Evolutionary conservation across 2,797 vertebrate genomes (phyloP), one percentile per base, ranked within the genome.

Genomic region (Takifugu rubripes): DNA sequence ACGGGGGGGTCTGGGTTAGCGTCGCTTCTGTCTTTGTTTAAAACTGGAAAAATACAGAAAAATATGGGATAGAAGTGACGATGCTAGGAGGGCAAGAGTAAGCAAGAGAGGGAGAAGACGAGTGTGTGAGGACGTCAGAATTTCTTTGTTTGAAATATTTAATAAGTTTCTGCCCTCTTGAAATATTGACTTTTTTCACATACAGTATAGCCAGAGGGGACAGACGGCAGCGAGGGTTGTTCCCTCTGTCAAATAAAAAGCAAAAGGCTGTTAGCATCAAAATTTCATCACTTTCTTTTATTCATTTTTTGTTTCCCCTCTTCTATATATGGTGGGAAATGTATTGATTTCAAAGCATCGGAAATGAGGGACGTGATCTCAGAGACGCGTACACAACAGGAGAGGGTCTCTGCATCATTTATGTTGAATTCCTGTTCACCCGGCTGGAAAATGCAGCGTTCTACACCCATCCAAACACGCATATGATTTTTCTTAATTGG

Each of bases 71-170:
- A 8, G 5, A 16, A 51, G 27, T 5, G 56, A 40, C 5, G 36
- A 14, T 40, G 36, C 3, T 40, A 33, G 31, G 31, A 9, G 31
- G 36, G 36, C 36, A 33, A 48, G 36, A 11, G 15, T 26, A 50
- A 57, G 25, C 31, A 48, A 54, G 52, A 54, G 44, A 49, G 50
- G 49, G 49, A 56, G 48, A 54, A 45, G 52, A 16, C 27, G 27
- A 54, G 31, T 16, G 31, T n/a, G 29, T 50, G 24, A 56, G 29
- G 3, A 78, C 82, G 84, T 76, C 71, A 85, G 79, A 73, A 68
- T 78, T 78, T 68, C 59, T 85, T 85, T 86, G 79, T 87, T 78
- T 89, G 77, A 89, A 89, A 90, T 91, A 90, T 90, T 90, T 85
- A 87, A 89, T 83, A 77, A 74, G 59, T 73, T 63, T 76, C 68